These are phyloP conservation scores for Crax fasciolata DNA, from an alignment of 2,797 vertebrate species.

Conservation along the genomic window DNA sequence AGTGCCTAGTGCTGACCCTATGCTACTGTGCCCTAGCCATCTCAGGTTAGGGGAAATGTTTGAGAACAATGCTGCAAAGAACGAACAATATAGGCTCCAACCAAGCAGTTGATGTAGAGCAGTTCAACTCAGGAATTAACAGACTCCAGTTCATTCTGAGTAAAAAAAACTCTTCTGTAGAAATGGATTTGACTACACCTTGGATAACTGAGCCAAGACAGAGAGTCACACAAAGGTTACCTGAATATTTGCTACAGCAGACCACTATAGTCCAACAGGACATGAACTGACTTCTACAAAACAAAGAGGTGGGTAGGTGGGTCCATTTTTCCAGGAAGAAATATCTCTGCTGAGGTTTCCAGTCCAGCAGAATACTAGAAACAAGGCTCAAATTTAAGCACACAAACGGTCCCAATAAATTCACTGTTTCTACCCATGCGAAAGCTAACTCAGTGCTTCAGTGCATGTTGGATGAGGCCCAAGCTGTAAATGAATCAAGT, in stretches of 20 bases:
- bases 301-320: not conserved
- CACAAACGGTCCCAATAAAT: not conserved
- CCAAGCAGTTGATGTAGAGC: not conserved
- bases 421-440: not conserved
- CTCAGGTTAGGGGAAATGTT: not conserved
- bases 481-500: not conserved
- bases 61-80: not conserved
- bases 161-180: not conserved
- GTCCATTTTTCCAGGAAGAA: not conserved
- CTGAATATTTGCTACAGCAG: not conserved
- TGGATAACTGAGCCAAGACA: not conserved
- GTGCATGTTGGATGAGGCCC: not conserved
- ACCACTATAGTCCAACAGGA: not conserved
- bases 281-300: not conserved
- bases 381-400: slow-evolving; percentile 6
- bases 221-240: not conserved
- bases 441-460: not conserved
- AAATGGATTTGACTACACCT: not conserved
- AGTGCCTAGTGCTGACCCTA: not conserved
- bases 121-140: not conserved
- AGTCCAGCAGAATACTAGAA: not conserved
- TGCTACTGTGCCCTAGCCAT: not conserved
- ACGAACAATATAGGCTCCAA: not conserved
- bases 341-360: not conserved
- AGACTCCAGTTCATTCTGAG: not conserved